phyloP scores from a whole-genome alignment of 2,888 invertebrate species.

The Busseola fusca region DNA sequence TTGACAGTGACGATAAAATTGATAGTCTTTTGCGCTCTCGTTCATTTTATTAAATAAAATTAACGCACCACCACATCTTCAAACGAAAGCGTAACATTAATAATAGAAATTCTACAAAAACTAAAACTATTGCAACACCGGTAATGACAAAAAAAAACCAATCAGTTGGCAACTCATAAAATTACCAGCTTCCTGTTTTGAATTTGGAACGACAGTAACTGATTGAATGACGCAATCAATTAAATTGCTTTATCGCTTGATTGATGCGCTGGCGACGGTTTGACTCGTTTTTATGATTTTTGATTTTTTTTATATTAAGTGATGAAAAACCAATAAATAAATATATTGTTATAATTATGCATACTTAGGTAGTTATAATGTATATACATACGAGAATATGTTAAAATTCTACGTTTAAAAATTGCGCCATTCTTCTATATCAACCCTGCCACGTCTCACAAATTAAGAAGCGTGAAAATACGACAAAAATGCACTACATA shows the following conservation, averaged over 20 bases:
- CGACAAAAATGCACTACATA: conserved; percentile 53
- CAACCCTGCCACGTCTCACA: conserved; percentile 40
- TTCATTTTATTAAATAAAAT: conserved; percentile 1
- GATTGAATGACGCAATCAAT: conserved; percentile 74
- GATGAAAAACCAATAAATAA: conserved; percentile 3
- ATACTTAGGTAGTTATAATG: no score
- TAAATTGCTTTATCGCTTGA: conserved; percentile 70
- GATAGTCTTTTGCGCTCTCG: not conserved
- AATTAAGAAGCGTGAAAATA: conserved; percentile 60
- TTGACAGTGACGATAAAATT: not conserved
- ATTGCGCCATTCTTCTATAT: conserved; percentile 23
- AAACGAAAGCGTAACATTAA: conserved; percentile 31
- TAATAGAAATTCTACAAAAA: conserved; percentile 10
- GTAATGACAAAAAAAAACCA: conserved; percentile 30
- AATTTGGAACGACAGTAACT: conserved; percentile 68
- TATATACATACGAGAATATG: no score
- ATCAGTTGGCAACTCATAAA: conserved; percentile 55
- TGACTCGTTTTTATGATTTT: conserved; percentile 54
- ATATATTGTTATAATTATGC: conserved; percentile 1
- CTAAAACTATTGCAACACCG: conserved; percentile 35
- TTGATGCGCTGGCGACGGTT: conserved; percentile 67
- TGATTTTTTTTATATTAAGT: conserved; percentile 30
- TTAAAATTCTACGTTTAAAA: not conserved
- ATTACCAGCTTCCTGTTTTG: conserved; percentile 67
- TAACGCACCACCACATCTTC: not conserved